These are phyloP conservation scores for Chorisops tibialis DNA, from an alignment of 2,888 invertebrate species.

Conservation along the genomic window DNA sequence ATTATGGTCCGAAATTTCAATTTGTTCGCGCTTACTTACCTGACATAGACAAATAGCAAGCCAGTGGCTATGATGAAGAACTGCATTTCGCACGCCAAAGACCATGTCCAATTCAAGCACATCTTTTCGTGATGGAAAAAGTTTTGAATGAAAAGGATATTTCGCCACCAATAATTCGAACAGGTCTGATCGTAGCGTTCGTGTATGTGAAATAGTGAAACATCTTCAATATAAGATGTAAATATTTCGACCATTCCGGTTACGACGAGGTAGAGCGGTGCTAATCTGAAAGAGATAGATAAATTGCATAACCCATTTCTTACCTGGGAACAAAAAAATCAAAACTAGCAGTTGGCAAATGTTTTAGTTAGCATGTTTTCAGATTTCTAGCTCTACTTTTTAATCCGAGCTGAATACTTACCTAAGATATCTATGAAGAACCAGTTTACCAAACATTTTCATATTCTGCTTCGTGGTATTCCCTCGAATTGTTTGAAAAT, in stretches of 20 bases:
- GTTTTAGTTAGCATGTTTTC: no score
- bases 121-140: constrained; percentile 47
- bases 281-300: constrained; percentile 39
- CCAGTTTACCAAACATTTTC: constrained; percentile 37
- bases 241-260: constrained; percentile 46
- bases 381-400: no score
- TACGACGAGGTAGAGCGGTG: constrained; percentile 47
- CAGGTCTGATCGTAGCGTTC: constrained; percentile 51
- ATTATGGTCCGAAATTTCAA: background rate
- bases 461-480: constrained; percentile 41
- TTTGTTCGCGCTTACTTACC: no score
- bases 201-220: constrained; percentile 49
- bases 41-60: constrained; percentile 46
- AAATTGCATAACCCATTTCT: no score
- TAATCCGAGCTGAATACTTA: constrained; percentile 26
- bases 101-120: constrained; percentile 54
- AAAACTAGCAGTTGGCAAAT: no score
- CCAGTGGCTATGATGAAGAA: constrained; percentile 47
- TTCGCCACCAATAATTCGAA: constrained; percentile 50
- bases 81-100: constrained; percentile 53
- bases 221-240: constrained; percentile 47
- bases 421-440: constrained; percentile 43
- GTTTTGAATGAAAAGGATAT: constrained; percentile 50
- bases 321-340: no score
- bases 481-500: constrained; percentile 42